Base-by-base conservation (phyloP, 30 jellyfish, hydroid and myxozoan genomes). In the Cassiopea andromeda region DNA sequence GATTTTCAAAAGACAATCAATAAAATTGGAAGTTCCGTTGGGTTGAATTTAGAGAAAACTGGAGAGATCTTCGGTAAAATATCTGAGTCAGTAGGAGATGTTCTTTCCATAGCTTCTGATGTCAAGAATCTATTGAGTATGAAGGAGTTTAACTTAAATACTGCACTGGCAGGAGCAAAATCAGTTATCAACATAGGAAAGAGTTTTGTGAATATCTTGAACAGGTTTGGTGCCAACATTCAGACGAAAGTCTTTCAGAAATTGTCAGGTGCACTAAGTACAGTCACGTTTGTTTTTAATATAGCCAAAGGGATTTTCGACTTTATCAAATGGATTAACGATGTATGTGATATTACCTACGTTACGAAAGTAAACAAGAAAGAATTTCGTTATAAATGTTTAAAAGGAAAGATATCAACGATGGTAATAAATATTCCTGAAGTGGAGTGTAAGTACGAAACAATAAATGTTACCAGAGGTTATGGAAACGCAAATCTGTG, bases 261-360 rank as follows among this genome's bases (percentile, higher is more conserved):
- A 2, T 68, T 82, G 0, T 89, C 90, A 14, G 58, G 67, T 59
- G 45, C 6, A 5, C 75, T 88, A 10, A 75, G 73, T 58, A 74
- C 75, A 1, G 98, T 82, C 8, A 46, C 85, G 49, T 82, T 94
- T 12, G 98, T 89, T 7, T 85, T 85, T 69, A 96, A 95, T 73
- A 83, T 95, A 19, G 97, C 81, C 72, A 83, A 85, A 79, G 99
- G 98, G 13, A 87, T 95, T 18, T 69, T 45, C 48, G 98, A 91
- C 67, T 91, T 95, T 75, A 72, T 95, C 2, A 83, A 84, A 47
- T 95, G 99, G 99, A 83, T 83, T 80, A 81, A 91, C 45, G 99
- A 91, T 48, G 97, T 80, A 15, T 95, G 99, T 54, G 99, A 95
- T 75, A 81, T 95, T 1, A 95, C 99, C 16, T 95, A 87, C 61